Evolutionary conservation across 2,888 invertebrate species (phyloP).

Genomic region (Venusia cambrica): DNA sequence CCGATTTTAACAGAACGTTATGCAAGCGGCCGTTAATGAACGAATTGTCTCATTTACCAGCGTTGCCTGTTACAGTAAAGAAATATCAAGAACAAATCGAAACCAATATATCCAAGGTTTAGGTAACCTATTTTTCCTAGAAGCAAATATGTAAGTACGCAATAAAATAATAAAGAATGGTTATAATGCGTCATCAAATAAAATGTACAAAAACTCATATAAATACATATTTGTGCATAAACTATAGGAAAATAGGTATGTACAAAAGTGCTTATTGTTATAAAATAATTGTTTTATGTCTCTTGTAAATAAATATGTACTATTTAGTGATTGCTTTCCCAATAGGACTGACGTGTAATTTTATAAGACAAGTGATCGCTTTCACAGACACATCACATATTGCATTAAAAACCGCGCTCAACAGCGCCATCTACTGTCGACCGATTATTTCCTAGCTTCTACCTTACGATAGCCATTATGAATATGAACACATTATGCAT

Average conservation of each 20-base stretch:
- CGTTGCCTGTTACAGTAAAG: slow-evolving; percentile 36
- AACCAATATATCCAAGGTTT: neutral
- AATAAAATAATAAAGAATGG: slow-evolving; percentile 9
- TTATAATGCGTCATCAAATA: slow-evolving; percentile 10
- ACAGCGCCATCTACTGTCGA: slow-evolving; percentile 4
- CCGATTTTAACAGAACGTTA: too few relatives aligned
- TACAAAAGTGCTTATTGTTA: slow-evolving; percentile 7
- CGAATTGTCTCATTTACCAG: slow-evolving; percentile 73
- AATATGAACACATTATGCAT: slow-evolving; percentile 47
- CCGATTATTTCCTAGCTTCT: slow-evolving; percentile 19
- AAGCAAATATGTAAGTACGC: slow-evolving; percentile 1
- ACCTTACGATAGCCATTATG: slow-evolving; percentile 14
- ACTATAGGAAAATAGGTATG: slow-evolving; percentile 14
- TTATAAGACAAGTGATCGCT: slow-evolving; percentile 11
- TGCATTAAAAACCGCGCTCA: slow-evolving; percentile 12
- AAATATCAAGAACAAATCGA: slow-evolving; percentile 35
- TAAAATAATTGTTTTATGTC: slow-evolving; percentile 10
- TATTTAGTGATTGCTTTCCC: too few relatives aligned
- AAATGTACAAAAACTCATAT: slow-evolving; percentile 18
- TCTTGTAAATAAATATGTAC: slow-evolving; percentile 16
- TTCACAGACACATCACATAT: slow-evolving; percentile 21
- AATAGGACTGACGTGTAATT: too few relatives aligned
- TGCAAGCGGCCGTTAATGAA: too few relatives aligned
- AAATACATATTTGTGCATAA: slow-evolving; percentile 21
- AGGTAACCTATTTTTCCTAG: slow-evolving; percentile 6